Evolutionary conservation across 1,140 invertebrate species (phyloP), one percentile per base, ranked within the genome.

Genomic region (Aphidius ervi): DNA sequence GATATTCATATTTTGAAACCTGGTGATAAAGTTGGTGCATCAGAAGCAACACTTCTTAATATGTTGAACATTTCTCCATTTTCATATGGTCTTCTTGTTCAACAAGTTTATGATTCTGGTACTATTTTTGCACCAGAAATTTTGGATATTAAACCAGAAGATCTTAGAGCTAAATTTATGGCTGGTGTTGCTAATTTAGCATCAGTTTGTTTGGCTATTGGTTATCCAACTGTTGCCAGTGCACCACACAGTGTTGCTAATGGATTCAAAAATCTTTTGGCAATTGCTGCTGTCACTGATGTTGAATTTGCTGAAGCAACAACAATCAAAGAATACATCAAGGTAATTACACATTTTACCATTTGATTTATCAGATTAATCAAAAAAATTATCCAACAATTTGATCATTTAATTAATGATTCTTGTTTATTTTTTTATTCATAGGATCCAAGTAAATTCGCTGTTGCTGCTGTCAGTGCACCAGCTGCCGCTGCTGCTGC

Each of bases 11-110:
- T 93, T 74, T 78, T 99, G 77, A 98, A 97, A 82, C 90, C 91
- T 56, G 95, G 95, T 47, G 97, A 99, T 73, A 98, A 94, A 82
- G 97, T 99, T 46, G 97, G 97, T 73, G 93, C 95, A 77, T 98
- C 95, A 45, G 98, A 99, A 84, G 94, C 97, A 31, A 98, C 97
- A 9, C 88, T 99, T 53, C 83, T 99, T 58, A 99, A 99, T 85
- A 99, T 99, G 97, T 88, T 99, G 84, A 98, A 98, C 84, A 98
- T 99, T 76, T 98, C 95, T 79, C 98, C 98, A 43, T 99, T 99
- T 84, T 96, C 95, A 46, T 99, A 99, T 74, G 97, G 98, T 85
- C 86, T 99, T 67, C 81, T 93, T 16, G 93, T 99, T 59, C 87
- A 91, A 76, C 90, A 92, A 87, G 96, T 99, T 1, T 99, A 99